A percentile compares a stretch with the other conserved stretches of the same genome.
phyloP scores from a whole-genome alignment of 2,797 vertebrate species.

The Melopsittacus undulatus region DNA sequence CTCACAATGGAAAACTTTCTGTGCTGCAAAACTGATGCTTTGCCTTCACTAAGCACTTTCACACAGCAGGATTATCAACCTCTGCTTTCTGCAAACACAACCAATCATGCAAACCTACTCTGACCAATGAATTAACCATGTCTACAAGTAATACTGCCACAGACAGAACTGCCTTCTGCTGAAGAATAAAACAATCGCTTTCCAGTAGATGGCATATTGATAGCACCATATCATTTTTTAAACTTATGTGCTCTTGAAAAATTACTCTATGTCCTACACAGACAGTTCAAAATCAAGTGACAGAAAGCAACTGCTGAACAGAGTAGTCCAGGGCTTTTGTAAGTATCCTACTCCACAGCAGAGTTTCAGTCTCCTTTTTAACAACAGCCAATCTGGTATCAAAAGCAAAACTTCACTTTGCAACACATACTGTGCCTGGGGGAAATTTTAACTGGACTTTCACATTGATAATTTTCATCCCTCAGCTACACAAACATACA shows the following conservation, averaged over 20 bases:
- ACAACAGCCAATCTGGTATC: background rate
- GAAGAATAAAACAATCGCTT: constrained; percentile 8
- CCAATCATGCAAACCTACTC: background rate
- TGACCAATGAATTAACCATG: background rate
- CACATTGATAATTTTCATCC: background rate
- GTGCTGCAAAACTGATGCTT: background rate
- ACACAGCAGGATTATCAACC: background rate
- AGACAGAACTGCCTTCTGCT: background rate
- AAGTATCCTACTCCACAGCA: background rate
- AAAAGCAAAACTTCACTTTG: background rate
- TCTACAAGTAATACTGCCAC: background rate
- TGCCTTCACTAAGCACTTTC: constrained; percentile 12
- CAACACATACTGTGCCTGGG: background rate
- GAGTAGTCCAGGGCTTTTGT: background rate
- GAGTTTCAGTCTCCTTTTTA: background rate
- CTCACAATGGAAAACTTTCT: background rate
- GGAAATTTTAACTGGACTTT: background rate
- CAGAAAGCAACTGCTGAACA: background rate
- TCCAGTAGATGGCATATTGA: constrained; percentile 14
- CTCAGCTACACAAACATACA: background rate
- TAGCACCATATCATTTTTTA: background rate
- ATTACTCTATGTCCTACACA: background rate
- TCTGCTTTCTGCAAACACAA: background rate
- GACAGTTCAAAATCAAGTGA: background rate
- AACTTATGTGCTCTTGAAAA: background rate